phyloP scores from a whole-genome alignment of 2,888 invertebrate species.

The Marasmarcha lunaedactyla region DNA sequence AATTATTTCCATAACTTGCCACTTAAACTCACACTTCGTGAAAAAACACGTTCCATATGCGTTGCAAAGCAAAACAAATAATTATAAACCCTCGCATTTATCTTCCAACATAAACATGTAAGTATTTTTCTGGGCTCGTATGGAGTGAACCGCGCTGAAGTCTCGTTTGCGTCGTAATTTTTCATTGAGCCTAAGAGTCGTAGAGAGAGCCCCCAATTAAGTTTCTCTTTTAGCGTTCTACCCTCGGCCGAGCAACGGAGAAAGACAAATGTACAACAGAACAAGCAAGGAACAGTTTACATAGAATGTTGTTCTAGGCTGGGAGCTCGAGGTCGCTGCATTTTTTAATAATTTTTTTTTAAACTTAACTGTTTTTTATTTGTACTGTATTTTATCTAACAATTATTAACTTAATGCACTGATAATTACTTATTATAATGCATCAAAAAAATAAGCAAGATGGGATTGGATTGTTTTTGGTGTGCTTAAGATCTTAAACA shows the following conservation, averaged over 20 bases:
- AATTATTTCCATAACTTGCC: too few relatives aligned
- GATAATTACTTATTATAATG: too few relatives aligned
- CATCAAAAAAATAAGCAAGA: too few relatives aligned
- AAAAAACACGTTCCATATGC: too few relatives aligned
- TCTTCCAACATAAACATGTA: slow-evolving; percentile 37
- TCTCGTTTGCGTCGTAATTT: slow-evolving; percentile 69
- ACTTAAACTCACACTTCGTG: too few relatives aligned
- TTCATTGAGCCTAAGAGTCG: slow-evolving; percentile 66
- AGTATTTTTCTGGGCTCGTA: slow-evolving; percentile 43
- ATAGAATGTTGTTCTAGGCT: slow-evolving; percentile 17
- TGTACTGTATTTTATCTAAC: too few relatives aligned
- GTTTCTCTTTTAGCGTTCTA: slow-evolving; percentile 66
- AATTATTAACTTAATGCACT: too few relatives aligned
- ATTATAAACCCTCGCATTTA: slow-evolving; percentile 32
- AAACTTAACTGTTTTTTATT: too few relatives aligned
- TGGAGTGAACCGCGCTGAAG: slow-evolving; percentile 20
- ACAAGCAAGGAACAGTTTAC: slow-evolving; percentile 43
- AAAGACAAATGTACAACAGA: slow-evolving; percentile 60
- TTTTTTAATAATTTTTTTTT: too few relatives aligned
- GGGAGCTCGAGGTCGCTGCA: slow-evolving; percentile 9
- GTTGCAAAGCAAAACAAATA: too few relatives aligned
- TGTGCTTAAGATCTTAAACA: too few relatives aligned
- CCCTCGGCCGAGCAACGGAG: slow-evolving; percentile 43
- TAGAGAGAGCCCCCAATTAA: slow-evolving; percentile 66
- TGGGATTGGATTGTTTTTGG: too few relatives aligned